Evolutionary conservation across 2,888 invertebrate genomes (phyloP), one percentile per base, ranked within the genome.

Genomic region (Campopleginae sp.): DNA sequence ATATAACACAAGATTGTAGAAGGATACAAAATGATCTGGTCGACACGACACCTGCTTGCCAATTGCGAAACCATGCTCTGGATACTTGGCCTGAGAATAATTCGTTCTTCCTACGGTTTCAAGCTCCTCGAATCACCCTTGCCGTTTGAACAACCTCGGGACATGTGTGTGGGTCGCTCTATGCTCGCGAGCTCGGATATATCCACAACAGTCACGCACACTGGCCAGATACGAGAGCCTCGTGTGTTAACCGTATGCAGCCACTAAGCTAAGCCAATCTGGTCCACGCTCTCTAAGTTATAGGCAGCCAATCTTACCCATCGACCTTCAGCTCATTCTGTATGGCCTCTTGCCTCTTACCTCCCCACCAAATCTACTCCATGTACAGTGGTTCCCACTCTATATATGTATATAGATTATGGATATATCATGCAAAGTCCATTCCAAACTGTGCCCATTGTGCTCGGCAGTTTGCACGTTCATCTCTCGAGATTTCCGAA

Each of bases 181-280:
- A 70, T 48, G 61, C 48, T 82, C 66, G 77, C 14, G 27, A 19
- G 4, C n/a, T 8, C n/a, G 10, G 3, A 54, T 23, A 23, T 27
- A 58, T 12, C 23, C 17, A 44, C 66, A 61, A 38, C 38, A 10
- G 38, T 38, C 31, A 6, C 51, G 65, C 27, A 12, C 54, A 54
- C 33, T 23, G 27, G 10, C 61, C 80, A 79, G 80, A 87, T 89
- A 88, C 86, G 86, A 86, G 87, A 66, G 23, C 54, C 65, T 75
- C 84, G 75, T 79, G 75, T 79, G 84, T 80, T 88, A 80, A 82
- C 75, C 86, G 84, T 84, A 86, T 75, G 90, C 88, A 87, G 86
- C 88, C 89, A 90, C 88, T 88, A 88, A 87, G 84, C 88, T 89
- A 89, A 88, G 87, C 89, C 91, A 91, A 91, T 90, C 89, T 89